Conservation (phyloP, 2,113 vertebrate genomes). For the Crotalus viridis region DNA sequence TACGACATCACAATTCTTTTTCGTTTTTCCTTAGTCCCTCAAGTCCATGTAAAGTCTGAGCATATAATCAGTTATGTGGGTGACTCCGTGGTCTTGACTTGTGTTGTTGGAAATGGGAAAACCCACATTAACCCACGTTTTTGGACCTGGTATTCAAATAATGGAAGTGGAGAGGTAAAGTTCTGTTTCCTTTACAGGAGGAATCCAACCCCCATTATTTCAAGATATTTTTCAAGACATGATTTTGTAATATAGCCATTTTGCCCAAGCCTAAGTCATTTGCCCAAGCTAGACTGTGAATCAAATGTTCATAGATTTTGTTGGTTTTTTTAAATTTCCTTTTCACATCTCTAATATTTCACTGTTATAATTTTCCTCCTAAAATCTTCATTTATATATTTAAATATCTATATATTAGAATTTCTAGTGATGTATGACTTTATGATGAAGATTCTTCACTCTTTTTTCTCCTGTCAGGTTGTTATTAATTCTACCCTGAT, state of each 20-base stretch:
- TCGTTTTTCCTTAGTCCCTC: constrained; percentile 62
- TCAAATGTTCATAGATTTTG: background rate
- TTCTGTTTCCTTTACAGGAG: constrained; percentile 2
- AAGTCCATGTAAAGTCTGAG: constrained; percentile 61
- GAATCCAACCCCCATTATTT: background rate
- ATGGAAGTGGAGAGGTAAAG: constrained; percentile 68
- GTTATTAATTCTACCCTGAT: constrained; percentile 39
- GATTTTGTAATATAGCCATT: background rate
- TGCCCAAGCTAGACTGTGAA: background rate
- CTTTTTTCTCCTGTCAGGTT: constrained; percentile 53
- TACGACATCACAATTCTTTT: background rate
- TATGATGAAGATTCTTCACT: background rate
- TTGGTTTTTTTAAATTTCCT: background rate
- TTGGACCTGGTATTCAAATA: constrained; percentile 71
- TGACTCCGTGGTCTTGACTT: constrained; percentile 63
- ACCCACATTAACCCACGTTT: constrained; percentile 11
- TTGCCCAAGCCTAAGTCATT: background rate
- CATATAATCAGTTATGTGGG: constrained; percentile 61
- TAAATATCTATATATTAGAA: background rate
- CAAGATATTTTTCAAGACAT: background rate
- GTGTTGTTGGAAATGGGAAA: constrained; percentile 39
- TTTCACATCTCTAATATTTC: background rate
- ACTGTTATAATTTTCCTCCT: too few species aligned
- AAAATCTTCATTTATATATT: background rate
- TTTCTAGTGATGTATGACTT: background rate